Base-by-base conservation (phyloP, 2,797 vertebrate species). In the Petrocephalus schoutedeni region DNA sequence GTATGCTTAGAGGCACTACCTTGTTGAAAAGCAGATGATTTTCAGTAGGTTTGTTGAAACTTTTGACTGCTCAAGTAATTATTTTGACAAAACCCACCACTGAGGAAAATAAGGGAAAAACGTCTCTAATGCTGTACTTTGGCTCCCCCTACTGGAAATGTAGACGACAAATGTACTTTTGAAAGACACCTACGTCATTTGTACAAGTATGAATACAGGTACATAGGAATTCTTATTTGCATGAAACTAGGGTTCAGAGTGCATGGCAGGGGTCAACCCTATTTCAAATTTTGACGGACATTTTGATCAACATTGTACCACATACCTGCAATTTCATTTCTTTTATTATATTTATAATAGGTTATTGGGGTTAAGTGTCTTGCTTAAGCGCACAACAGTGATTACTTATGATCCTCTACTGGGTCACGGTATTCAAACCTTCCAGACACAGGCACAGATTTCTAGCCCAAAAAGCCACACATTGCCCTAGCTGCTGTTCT, bases 141-240 rank as follows among this genome's bases (percentile, higher is more conserved):
- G 93, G 87, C 87, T 94, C 95, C 94, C 93, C 93, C 95, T 94
- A 88, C 92, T 94, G 95, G 94, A 89, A 56, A 67, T 51, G 61
- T 0, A n/a, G 5, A 32, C 2, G 32, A 28, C 10, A 23, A 53
- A 85, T 3, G 53, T 9, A 14, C 21, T 54, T 85, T 28, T 84
- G 14, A 16, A 16, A 77, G 71, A 77, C n/a, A 36, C 36, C 14
- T 19, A 19, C 19, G 36, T 45, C 67, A 41, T 74, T 41, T 19
- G 19, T n/a, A 64, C 59, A 61, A 61, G 71, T 21, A 16, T 56
- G 54, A 71, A 71, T 71, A 36, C 14, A 41, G 71, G 32, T 77
- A 77, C 14, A 77, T 0, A 77, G 71, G 6, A 45, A 19, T 41
- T 74, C 36, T 77, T 77, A 41, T 77, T 77, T 45, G 7, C 71